Base-by-base conservation (phyloP, 2,797 vertebrate genomes). In the Myripristis jacobus region DNA sequence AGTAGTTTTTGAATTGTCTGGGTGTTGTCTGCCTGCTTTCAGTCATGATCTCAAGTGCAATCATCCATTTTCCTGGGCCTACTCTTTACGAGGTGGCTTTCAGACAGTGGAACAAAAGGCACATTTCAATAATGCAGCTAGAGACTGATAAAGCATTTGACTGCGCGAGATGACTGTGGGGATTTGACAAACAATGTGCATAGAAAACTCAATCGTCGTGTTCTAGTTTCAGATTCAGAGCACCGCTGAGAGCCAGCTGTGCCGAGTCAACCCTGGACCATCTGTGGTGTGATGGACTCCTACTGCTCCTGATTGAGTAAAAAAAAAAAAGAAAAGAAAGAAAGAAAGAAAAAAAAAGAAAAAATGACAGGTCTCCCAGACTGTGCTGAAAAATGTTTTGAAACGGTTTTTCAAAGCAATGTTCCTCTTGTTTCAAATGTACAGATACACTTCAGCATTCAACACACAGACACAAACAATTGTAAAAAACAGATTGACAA, bases 201-300 rank as follows among this genome's bases (percentile, higher is more conserved):
- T 0, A 47, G 75, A 84, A 87, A 84, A 71, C 76, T 53, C 62
- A 74, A 83, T 81, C 22, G 50, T 6, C 47, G 15, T 34, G 71
- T 59, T 85, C 75, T 69, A 75, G 58, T 79, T 86, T 81, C 54
- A 60, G 76, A 75, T 82, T 82, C 73, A 77, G 54, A 71, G 64
- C 22, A 8, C 70, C 81, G 53, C 25, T 25, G 70, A 67, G 78
- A 60, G 51, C 74, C 84, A 82, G 77, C 83, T 80, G 84, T 78
- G 86, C 79, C 38, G 48, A 77, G 65, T 80, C 71, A 63, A 72
- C 59, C 65, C 50, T 71, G 25, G 67, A 75, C 83, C 83, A 87
- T 84, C 84, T 84, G 80, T 3, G 18, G 38, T 12, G 22, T 47
- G 55, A 82, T 60, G 66, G 46, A 68, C 65, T 75, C 55, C 38